phyloP scores from a whole-genome alignment of 2,888 invertebrate species.

The Toxonevra muliebris region DNA sequence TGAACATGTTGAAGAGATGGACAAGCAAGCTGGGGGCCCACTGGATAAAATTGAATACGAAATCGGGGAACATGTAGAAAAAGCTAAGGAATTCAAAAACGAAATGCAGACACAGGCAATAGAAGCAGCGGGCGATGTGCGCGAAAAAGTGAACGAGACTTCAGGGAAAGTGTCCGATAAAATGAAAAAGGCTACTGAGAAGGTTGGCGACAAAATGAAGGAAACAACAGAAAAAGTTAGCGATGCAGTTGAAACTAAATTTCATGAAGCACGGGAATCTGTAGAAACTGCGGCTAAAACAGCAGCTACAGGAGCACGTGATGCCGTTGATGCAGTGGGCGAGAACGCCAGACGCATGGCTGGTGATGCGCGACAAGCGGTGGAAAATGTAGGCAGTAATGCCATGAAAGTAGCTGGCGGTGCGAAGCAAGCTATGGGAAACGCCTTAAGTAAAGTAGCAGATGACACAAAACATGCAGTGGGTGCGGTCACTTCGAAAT shows the following conservation, averaged over 20 bases:
- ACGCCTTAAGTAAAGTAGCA: constrained; percentile 46
- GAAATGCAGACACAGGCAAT: constrained; percentile 26
- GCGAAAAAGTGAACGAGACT: not conserved
- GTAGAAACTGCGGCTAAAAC: constrained; percentile 29
- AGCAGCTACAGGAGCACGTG: constrained; percentile 37
- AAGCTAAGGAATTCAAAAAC: constrained; percentile 4
- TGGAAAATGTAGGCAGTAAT: constrained; percentile 33
- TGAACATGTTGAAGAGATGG: constrained; percentile 36
- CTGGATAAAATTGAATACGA: constrained; percentile 37
- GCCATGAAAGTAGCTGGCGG: constrained; percentile 26
- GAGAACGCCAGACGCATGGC: constrained; percentile 36
- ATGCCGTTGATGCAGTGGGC: constrained; percentile 42
- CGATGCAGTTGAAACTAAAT: constrained; percentile 27
- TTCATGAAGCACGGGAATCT: constrained; percentile 27
- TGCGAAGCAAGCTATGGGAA: constrained; percentile 26
- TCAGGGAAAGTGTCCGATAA: constrained; percentile 5
- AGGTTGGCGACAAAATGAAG: constrained; percentile 21
- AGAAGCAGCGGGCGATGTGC: constrained; percentile 9
- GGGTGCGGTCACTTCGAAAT: constrained; percentile 45
- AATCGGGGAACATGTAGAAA: constrained; percentile 29
- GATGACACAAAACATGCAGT: constrained; percentile 40
- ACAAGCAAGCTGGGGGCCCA: constrained; percentile 34
- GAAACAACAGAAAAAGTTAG: too few species aligned
- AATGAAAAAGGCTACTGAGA: constrained; percentile 26
- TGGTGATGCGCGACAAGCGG: constrained; percentile 29